A percentile compares a stretch with the other conserved stretches of the same genome.
These are phyloP conservation scores for Camponotus vicinus DNA, from an alignment of 1,140 invertebrate species.

Conservation along the genomic window DNA sequence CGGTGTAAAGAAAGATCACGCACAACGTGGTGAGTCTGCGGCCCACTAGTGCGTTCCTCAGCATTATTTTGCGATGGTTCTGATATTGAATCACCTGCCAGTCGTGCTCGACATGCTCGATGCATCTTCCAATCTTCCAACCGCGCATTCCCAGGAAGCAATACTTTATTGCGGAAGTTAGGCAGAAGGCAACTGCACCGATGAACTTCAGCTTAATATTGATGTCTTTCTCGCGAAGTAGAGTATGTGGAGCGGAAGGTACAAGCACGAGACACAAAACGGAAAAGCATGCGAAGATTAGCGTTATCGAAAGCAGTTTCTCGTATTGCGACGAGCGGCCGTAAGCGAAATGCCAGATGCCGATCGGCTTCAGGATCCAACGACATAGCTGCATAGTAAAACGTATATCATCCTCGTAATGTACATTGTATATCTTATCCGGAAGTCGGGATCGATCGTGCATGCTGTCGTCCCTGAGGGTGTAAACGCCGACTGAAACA, in stretches of 20 bases:
- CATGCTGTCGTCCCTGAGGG: conserved; percentile 23
- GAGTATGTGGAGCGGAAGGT: conserved; percentile 31
- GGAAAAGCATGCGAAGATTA: conserved; percentile 28
- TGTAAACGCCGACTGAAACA: conserved; percentile 31
- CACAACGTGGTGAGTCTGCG: conserved; percentile 55
- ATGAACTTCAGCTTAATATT: conserved; percentile 57
- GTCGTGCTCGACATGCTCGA: conserved; percentile 66
- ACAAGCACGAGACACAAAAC: conserved; percentile 57
- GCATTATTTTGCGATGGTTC: conserved; percentile 57
- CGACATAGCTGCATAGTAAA: conserved; percentile 67
- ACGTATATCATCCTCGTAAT: conserved; percentile 59
- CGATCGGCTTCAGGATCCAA: conserved; percentile 69
- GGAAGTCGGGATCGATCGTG: conserved; percentile 30
- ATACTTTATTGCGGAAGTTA: conserved; percentile 70
- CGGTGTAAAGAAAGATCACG: conserved; percentile 65
- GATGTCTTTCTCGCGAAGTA: conserved; percentile 59
- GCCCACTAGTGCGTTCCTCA: conserved; percentile 58
- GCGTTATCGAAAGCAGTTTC: background rate
- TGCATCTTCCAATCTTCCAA: conserved; percentile 58
- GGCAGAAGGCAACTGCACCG: conserved; percentile 67
- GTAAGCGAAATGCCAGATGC: conserved; percentile 69
- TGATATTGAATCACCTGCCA: conserved; percentile 56
- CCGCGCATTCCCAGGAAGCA: conserved; percentile 32
- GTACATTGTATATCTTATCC: conserved; percentile 18
- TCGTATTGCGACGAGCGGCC: background rate